Evolutionary conservation across 2,888 invertebrate genomes (phyloP), one percentile per base, ranked within the genome.

Genomic region (Hybos culiciformis): DNA sequence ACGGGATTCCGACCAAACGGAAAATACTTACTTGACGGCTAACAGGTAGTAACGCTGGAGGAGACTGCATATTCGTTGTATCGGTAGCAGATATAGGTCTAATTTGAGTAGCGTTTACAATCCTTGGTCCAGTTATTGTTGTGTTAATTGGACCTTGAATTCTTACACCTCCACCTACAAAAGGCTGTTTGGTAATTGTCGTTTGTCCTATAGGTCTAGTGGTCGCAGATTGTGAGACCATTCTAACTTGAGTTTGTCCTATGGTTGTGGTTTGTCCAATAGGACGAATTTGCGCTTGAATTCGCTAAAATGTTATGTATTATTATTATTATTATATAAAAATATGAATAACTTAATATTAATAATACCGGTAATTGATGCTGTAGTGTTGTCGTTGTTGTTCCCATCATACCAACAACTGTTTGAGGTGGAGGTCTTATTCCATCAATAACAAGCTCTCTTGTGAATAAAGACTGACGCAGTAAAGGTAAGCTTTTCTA

Each of bases 401-500:
- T 44, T 64, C 45, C 67, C 33, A 76, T 71, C 57, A 75, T 75
- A 32, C 80, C 76, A 39, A 81, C 73, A 48, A 76, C 77, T 48
- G 80, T 63, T 49, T 66, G 72, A 18, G 87, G 80, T 14, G 94
- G 96, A 9, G 94, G 85, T 61, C 83, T 80, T 56, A 97, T 92
- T 12, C 96, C 96, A 53, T 96, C 94, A 56, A 97, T 96, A 23
- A 83, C 77, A 61, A 94, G 72, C 68, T 93, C 93, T 67, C 87
- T 85, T 33, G 80, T 83, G 47, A 84, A 84, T 54, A 96, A 71
- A 15, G 92, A 91, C 65, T 91, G 88, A 45, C 94, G 77, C 50
- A 96, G 72, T 51, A 91, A 74, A 31, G 96, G 94, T 64, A 96
- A 72, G 70, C 93, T 94, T 83, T 92, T 94, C 88, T 90, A 72